phyloP scores from a whole-genome alignment of 35 echinoderm and acorn worm genomes.

The Stichopus chloronotus region DNA sequence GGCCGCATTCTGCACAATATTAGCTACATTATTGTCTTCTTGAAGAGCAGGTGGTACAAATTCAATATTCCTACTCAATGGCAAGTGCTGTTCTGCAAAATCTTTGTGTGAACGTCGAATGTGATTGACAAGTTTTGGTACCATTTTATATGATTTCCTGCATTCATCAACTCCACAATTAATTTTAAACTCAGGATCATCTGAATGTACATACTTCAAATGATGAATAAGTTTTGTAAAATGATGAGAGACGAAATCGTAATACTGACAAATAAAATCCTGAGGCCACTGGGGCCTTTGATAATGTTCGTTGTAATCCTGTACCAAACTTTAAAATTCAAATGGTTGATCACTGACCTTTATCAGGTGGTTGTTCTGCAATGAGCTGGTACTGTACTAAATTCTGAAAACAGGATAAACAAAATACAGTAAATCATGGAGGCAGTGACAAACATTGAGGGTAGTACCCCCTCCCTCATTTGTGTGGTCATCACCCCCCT shows the following conservation, averaged over 20 bases:
- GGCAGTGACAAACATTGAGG: background rate
- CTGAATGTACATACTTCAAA: background rate
- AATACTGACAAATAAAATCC: background rate
- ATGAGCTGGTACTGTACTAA: too few species aligned
- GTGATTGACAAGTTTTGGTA: slow-evolving; percentile 33
- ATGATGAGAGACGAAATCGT: background rate
- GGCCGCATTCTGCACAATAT: background rate
- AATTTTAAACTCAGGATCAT: background rate
- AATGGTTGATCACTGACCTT: background rate
- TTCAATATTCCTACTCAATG: background rate
- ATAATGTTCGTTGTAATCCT: background rate
- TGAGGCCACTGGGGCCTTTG: background rate
- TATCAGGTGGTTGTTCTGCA: background rate
- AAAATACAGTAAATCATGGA: too few species aligned
- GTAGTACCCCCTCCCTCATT: too few species aligned
- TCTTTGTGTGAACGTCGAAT: background rate
- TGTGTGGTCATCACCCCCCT: too few species aligned
- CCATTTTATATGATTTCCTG: background rate
- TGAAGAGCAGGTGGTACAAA: too few species aligned
- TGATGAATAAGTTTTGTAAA: background rate
- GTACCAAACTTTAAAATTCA: background rate
- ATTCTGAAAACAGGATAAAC: too few species aligned
- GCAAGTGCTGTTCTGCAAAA: background rate
- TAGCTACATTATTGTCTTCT: background rate
- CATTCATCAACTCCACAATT: background rate